Conservation (phyloP, 2,888 invertebrate species). For the Meteorus cinctellus region DNA sequence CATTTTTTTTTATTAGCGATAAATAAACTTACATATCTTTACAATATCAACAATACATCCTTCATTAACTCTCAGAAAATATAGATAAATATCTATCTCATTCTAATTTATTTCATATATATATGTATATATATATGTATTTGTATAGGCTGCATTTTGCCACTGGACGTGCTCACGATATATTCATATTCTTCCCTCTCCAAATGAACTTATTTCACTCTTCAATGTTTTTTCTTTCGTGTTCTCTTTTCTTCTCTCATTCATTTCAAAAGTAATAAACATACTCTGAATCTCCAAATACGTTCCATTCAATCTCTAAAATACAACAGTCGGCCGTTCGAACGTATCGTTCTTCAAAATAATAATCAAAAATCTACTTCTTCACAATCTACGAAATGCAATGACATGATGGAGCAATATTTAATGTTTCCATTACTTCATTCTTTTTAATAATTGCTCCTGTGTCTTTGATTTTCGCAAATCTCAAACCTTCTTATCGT, state of each 20-base stretch:
- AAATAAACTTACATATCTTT: slow-evolving; percentile 74
- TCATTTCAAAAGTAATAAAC: neutral
- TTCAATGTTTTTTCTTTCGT: neutral
- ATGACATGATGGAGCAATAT: slow-evolving; percentile 19
- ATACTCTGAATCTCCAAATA: neutral
- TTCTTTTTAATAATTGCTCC: neutral
- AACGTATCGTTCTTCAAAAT: slow-evolving; percentile 15
- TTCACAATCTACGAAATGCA: slow-evolving; percentile 33
- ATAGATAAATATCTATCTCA: slow-evolving; percentile 67
- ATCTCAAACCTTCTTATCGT: neutral
- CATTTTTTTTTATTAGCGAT: slow-evolving; percentile 71
- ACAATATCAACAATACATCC: slow-evolving; percentile 70
- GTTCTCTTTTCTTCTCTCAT: neutral
- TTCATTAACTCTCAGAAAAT: slow-evolving; percentile 71
- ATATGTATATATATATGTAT: slow-evolving; percentile 21
- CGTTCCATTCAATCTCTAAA: slow-evolving; percentile 40
- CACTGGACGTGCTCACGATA: slow-evolving; percentile 42
- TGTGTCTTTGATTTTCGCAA: slow-evolving; percentile 21
- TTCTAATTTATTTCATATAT: slow-evolving; percentile 36
- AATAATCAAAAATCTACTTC: slow-evolving; percentile 5
- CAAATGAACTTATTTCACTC: neutral
- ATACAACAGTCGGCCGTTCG: slow-evolving; percentile 32
- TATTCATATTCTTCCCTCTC: slow-evolving; percentile 26
- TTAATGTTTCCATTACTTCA: neutral
- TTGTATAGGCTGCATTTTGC: slow-evolving; percentile 40